Base-by-base conservation (phyloP, 2,888 invertebrate genomes). In the Laothoe populi region DNA sequence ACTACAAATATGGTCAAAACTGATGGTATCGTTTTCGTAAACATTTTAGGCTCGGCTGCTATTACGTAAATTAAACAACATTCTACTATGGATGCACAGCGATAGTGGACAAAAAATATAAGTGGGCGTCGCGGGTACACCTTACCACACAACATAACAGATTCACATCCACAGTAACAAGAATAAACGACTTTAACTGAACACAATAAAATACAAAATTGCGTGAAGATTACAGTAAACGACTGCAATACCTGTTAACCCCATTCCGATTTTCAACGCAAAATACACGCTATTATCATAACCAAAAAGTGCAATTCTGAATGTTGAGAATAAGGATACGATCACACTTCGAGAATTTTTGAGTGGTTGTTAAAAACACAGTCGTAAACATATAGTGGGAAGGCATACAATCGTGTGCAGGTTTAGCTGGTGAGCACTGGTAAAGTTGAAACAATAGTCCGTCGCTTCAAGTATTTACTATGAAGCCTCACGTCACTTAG, bases 361-460 rank as follows among this genome's bases (percentile, higher is more conserved):
- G 31, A 31, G 35, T 11, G 19, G 19, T 53, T 53, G 10, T 35
- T 11, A 19, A 53, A 19, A 35, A 31, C 10, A 10, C 31, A 19
- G 4, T 8, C 31, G 31, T 53, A 35, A 49, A 19, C 53, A 19
- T 4, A 53, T 35, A 35, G 53, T 53, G 19, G 10, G 16, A 53
- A 35, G 53, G 53, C 35, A 21, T 11, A 53, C 19, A 53, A 35
- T 53, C 16, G 19, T 35, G 19, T 35, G 31, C 31, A 4, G 16
- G 10, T 7, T 7, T 31, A 11, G 7, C 16, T 10, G 31, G 31
- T 31, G 49, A 53, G 19, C 48, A 13, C 4, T 48, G 24, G 24
- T 24, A n/a, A 26, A 7, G 19, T 53, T 53, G 19, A 53, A 53
- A 53, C 53, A 53, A 53, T 53, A 53, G 53, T 35, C 53, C 53